phyloP scores from a whole-genome alignment of 2,888 invertebrate genomes.

The Pseudococcus longispinus region DNA sequence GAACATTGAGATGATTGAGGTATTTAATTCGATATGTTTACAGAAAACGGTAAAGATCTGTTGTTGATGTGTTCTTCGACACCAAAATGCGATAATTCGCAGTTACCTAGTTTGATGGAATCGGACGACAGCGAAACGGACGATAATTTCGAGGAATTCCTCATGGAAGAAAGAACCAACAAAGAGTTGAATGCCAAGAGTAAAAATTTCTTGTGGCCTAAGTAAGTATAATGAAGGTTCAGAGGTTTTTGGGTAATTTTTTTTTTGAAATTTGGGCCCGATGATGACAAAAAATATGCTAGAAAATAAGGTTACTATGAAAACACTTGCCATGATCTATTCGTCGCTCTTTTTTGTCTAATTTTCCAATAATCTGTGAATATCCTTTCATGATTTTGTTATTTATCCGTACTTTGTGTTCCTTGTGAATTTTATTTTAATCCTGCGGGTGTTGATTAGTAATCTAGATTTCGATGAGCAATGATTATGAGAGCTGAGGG shows the following conservation, averaged over 20 bases:
- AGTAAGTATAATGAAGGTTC: neutral
- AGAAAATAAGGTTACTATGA: constrained; percentile 3
- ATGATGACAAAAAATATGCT: constrained; percentile 21
- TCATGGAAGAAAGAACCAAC: constrained; percentile 46
- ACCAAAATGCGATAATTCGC: constrained; percentile 54
- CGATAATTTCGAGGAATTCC: constrained; percentile 52
- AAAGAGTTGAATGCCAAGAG: constrained; percentile 49
- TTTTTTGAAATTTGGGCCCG: neutral
- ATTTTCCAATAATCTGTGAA: neutral
- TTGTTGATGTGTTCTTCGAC: constrained; percentile 55
- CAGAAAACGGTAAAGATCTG: constrained; percentile 39
- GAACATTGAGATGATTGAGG: neutral
- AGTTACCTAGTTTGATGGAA: constrained; percentile 53
- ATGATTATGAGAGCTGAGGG: constrained; percentile 39
- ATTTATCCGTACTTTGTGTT: neutral
- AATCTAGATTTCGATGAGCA: constrained; percentile 20
- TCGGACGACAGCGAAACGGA: constrained; percentile 48
- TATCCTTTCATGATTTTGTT: neutral
- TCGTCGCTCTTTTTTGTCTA: neutral
- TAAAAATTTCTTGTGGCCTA: constrained; percentile 46
- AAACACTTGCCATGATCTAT: neutral
- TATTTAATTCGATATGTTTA: neutral
- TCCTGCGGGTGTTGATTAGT: neutral
- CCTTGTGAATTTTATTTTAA: neutral
- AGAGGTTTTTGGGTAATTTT: too few relatives aligned